A percentile compares a stretch with the other conserved stretches of the same genome.
phyloP scores from a whole-genome alignment of 2,797 vertebrate genomes.

The Nasua narica region DNA sequence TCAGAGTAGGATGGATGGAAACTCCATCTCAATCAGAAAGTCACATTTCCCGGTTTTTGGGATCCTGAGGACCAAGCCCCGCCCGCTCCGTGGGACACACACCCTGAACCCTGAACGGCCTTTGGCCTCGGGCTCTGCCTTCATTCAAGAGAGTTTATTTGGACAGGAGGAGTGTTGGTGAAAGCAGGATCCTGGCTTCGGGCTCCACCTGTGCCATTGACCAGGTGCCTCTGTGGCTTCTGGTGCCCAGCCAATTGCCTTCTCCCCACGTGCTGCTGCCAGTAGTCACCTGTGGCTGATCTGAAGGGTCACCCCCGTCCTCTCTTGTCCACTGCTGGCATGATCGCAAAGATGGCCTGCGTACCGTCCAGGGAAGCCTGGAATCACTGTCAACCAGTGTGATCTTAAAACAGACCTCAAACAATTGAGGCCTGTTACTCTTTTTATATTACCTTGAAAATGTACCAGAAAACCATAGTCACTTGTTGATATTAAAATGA shows the following conservation, averaged over 20 bases:
- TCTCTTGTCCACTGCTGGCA: background rate
- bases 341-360: background rate
- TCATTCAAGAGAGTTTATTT: background rate
- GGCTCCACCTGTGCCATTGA: background rate
- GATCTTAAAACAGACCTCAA: background rate
- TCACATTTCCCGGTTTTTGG: background rate
- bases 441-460: background rate
- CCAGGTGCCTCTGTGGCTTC: background rate
- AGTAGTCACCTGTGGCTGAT: fast-evolving
- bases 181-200: background rate
- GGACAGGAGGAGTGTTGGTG: background rate
- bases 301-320: too few species aligned
- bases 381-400: background rate
- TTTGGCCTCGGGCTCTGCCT: background rate
- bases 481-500: background rate
- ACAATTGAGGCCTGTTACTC: background rate
- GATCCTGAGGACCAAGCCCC: background rate
- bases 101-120: too few species aligned
- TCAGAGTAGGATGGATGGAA: background rate
- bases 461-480: background rate
- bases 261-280: fast-evolving
- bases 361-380: background rate
- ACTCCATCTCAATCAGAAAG: background rate
- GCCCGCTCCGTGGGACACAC: too few species aligned
- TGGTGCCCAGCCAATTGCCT: background rate